Percentiles rank a stretch among this genome's conserved stretches.
Evolutionary conservation across 2,113 vertebrate species (phyloP).

Genomic region (Rhombomys opimus): DNA sequence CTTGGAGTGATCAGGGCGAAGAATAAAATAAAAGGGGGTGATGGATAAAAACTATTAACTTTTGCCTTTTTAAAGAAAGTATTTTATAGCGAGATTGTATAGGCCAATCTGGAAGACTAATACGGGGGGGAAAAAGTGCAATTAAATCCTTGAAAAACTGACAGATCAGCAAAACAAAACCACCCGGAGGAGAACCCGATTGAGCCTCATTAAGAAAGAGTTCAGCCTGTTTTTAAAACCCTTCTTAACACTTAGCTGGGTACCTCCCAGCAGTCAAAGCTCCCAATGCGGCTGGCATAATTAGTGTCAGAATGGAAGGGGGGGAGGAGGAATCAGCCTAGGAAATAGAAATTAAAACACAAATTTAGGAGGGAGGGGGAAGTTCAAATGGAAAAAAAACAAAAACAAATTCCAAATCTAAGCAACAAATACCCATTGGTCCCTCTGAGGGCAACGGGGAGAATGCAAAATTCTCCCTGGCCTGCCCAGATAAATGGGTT

Average conservation of each 20-base stretch:
- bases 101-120: slow-evolving; percentile 88
- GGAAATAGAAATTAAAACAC: slow-evolving; percentile 86
- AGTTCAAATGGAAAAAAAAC: slow-evolving; percentile 73
- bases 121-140: slow-evolving; percentile 85
- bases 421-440: slow-evolving; percentile 78
- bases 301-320: slow-evolving; percentile 87
- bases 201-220: slow-evolving; percentile 89
- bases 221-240: slow-evolving; percentile 89
- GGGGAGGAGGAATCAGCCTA: slow-evolving; percentile 79
- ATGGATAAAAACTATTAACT: slow-evolving; percentile 77
- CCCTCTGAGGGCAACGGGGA: background rate
- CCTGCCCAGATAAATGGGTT: slow-evolving; percentile 44
- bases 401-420: slow-evolving; percentile 74
- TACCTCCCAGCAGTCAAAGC: slow-evolving; percentile 85
- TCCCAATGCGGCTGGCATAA: slow-evolving; percentile 86
- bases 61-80: slow-evolving; percentile 66
- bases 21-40: slow-evolving; percentile 52
- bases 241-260: slow-evolving; percentile 89
- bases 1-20: slow-evolving; percentile 65
- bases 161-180: slow-evolving; percentile 91
- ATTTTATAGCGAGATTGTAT: slow-evolving; percentile 84
- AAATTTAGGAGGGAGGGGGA: slow-evolving; percentile 73
- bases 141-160: slow-evolving; percentile 89
- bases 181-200: slow-evolving; percentile 87
- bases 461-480: background rate